phyloP scores from a whole-genome alignment of 2,113 vertebrate species.

The Thamnaconus septentrionalis region DNA sequence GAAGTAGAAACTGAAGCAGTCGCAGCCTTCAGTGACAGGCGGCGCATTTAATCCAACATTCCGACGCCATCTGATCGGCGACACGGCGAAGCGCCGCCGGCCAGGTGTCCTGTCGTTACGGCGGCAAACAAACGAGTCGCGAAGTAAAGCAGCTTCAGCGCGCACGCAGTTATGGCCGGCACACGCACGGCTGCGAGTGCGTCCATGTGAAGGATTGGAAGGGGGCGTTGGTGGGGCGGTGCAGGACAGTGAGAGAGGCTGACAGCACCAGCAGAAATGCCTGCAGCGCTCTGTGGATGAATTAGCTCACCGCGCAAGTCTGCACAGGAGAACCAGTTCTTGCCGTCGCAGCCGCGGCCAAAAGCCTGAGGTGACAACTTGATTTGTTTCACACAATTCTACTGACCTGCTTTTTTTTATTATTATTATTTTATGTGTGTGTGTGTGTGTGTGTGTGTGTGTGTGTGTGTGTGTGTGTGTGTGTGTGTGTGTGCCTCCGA shows the following conservation, averaged over 20 bases:
- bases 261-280: slow-evolving; percentile 57
- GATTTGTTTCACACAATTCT: slow-evolving; percentile 54
- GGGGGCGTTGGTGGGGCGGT: neutral
- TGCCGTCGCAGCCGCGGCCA: slow-evolving; percentile 20
- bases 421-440: neutral
- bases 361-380: slow-evolving; percentile 50
- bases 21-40: no score
- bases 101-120: no score
- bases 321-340: slow-evolving; percentile 50
- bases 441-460: neutral
- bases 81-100: no score
- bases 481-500: no score
- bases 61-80: no score
- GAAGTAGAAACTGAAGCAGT: no score
- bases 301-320: slow-evolving; percentile 47
- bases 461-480: no score
- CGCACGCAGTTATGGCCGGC: neutral
- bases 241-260: slow-evolving; percentile 42
- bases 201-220: slow-evolving; percentile 1
- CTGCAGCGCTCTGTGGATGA: slow-evolving; percentile 46
- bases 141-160: no score
- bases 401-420: slow-evolving; percentile 33
- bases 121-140: no score
- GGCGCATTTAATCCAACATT: no score
- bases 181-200: neutral